Base-by-base conservation (phyloP, 2,113 vertebrate genomes). In the Indri indri region DNA sequence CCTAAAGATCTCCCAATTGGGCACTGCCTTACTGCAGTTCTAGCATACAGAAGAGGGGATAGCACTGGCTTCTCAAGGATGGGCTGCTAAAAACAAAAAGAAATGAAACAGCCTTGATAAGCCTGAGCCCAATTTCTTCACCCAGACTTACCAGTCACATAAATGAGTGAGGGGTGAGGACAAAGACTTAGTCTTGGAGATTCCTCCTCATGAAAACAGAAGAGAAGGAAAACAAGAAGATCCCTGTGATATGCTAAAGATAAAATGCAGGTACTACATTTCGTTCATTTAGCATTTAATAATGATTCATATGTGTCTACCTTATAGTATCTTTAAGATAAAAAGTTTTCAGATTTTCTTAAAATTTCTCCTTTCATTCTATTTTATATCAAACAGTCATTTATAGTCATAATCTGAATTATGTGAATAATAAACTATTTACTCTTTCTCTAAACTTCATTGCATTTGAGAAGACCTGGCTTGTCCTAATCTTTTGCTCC, bases 1-100 rank as follows among this genome's bases (percentile, higher is more conserved):
- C 3, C 23, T 6, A 63, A 32, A 34, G 6, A 23, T 37, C 8
- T n/a, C 8, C 8, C 2, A 10, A 0, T 0, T 3, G 25, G 18
- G 25, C 37, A 6, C 11, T 30, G n/a, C 6, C 54, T 90, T 74
- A 52, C 27, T 9, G 25, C 37, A 14, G 71, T 34, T 0, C n/a
- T 42, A 79, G 13, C 0, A 20, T 34, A 30, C 11, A 45, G 59
- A 45, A 25, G 25, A 85, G 17, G 40, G 4, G 32, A 23, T 30
- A 74, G 18, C 0, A 18, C 6, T 37, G 59, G 20, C 6, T 92
- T 94, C 59, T 45, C 20, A 57, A 63, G 23, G 30, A 32, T 2
- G 3, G 8, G 6, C 22, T 71, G 23, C 32, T 22, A n/a, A n/a
- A 71, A 84, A 18, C 11, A 16, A 42, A 17, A 59, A 20, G 25